A percentile compares a stretch with the other conserved stretches of the same genome.
phyloP scores from a whole-genome alignment of 1,140 invertebrate species.

The Zophobas morio region DNA sequence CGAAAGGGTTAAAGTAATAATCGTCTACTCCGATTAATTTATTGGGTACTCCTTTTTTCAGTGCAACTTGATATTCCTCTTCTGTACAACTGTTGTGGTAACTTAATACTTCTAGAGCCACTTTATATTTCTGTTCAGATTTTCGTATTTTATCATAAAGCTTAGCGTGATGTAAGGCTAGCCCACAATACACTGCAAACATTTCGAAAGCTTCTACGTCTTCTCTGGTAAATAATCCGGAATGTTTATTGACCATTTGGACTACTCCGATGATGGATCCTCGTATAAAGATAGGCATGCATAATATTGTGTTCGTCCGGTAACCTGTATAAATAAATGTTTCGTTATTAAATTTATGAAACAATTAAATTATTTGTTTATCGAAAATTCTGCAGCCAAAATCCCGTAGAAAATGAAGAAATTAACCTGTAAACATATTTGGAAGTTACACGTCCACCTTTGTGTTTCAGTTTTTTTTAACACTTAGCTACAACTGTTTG shows the following conservation, averaged over 20 bases:
- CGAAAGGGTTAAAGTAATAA: slow-evolving; percentile 82
- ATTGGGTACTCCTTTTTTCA: slow-evolving; percentile 66
- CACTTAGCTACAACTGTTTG: no score
- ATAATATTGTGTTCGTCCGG: slow-evolving; percentile 82
- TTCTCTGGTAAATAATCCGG: slow-evolving; percentile 78
- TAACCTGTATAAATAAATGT: slow-evolving; percentile 67
- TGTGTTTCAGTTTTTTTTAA: no score
- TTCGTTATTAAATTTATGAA: background rate
- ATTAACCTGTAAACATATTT: no score
- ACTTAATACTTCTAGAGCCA: slow-evolving; percentile 83
- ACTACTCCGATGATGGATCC: slow-evolving; percentile 82
- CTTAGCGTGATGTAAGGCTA: slow-evolving; percentile 88
- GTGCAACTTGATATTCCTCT: slow-evolving; percentile 76
- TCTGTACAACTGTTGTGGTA: slow-evolving; percentile 87
- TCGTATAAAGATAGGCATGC: slow-evolving; percentile 89
- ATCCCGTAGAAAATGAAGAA: no score
- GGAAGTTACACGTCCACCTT: no score
- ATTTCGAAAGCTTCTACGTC: slow-evolving; percentile 89
- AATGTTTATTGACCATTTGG: slow-evolving; percentile 89
- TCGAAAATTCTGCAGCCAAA: no score
- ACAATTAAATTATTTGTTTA: background rate
- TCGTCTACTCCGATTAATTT: slow-evolving; percentile 69
- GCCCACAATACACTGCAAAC: slow-evolving; percentile 88
- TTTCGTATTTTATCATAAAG: slow-evolving; percentile 87
- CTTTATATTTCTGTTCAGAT: slow-evolving; percentile 88